phyloP scores from a whole-genome alignment of 2,888 invertebrate species.

The Lacanobia wlatinum region DNA sequence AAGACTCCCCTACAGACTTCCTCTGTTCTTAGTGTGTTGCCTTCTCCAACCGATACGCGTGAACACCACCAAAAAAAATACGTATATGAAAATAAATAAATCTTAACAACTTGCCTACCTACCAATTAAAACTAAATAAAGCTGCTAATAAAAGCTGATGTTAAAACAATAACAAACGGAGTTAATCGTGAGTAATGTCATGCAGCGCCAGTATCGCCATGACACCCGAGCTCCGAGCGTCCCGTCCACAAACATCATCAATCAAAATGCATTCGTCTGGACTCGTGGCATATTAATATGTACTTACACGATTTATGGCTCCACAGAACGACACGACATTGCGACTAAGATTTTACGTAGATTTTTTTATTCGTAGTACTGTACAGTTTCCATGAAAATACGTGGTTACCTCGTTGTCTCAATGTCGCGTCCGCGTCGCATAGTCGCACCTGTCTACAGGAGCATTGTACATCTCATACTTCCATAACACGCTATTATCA shows the following conservation, averaged over 20 bases:
- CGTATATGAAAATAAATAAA: not conserved
- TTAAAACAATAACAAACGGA: not conserved
- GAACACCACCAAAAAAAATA: not conserved
- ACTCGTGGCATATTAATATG: not conserved
- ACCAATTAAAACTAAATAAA: not conserved
- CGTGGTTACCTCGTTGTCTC: too few relatives aligned
- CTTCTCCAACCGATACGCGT: too few relatives aligned
- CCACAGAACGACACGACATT: not conserved
- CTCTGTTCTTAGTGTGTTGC: too few relatives aligned
- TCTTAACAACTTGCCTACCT: not conserved
- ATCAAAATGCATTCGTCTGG: conserved; percentile 52
- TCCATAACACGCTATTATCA: too few relatives aligned
- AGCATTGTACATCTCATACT: too few relatives aligned
- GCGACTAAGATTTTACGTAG: not conserved
- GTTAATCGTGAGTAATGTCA: conserved; percentile 13
- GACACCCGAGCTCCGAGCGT: conserved; percentile 30
- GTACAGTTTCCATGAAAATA: too few relatives aligned
- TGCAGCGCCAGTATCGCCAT: conserved; percentile 26
- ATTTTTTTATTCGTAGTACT: too few relatives aligned
- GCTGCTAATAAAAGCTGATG: not conserved
- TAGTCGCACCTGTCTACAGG: too few relatives aligned
- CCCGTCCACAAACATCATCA: conserved; percentile 54
- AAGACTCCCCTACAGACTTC: too few relatives aligned
- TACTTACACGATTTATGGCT: not conserved
- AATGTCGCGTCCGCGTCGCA: too few relatives aligned